Evolutionary conservation across 2,113 vertebrate species (phyloP), one percentile per base, ranked within the genome.

Genomic region (Terrapene triunguis): DNA sequence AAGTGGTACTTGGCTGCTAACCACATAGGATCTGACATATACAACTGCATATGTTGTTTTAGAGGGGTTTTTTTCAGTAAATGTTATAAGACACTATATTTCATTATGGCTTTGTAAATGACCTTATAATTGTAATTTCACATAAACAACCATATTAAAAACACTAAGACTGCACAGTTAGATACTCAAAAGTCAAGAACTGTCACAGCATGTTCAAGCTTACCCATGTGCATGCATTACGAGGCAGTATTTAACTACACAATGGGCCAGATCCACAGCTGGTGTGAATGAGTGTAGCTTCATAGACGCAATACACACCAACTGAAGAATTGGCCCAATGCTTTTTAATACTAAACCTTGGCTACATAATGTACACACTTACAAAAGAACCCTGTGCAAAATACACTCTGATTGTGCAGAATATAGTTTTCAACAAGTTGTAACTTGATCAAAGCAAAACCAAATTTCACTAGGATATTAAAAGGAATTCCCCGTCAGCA

Each of bases 321-420:
- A 51, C 35, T 84, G 79, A 87, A 90, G 65, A 62, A 93, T 38
- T 42, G 72, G 6, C 1, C 10, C 4, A 7, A 44, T 79, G 57
- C 53, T 84, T 21, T 82, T 92, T 50, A n/a, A 51, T 87, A 82
- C 57, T 27, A 9, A 3, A 16, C 78, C 5, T 62, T 42, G 69
- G 44, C 65, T 16, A 32, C 10, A 29, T 6, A 48, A 11, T 0
- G 0, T 38, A 29, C 57, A 59, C 32, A 42, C 48, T 59, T 0
- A 1, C 13, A 29, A 42, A 16, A 1, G 42, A 50, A n/a, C 3
- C 1, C 29, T 42, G 48, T 0, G 0, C 38, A 14, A 76, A 42
- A 6, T 22, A 48, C 42, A 59, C 38, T 69, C 82, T 4, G 2
- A 62, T 74, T 7, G 35, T 54, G 78, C 48, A 55, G 80, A 35